Evolutionary conservation across 2,113 vertebrate genomes (phyloP).

Genomic region (Tenebrosternarchus preto): DNA sequence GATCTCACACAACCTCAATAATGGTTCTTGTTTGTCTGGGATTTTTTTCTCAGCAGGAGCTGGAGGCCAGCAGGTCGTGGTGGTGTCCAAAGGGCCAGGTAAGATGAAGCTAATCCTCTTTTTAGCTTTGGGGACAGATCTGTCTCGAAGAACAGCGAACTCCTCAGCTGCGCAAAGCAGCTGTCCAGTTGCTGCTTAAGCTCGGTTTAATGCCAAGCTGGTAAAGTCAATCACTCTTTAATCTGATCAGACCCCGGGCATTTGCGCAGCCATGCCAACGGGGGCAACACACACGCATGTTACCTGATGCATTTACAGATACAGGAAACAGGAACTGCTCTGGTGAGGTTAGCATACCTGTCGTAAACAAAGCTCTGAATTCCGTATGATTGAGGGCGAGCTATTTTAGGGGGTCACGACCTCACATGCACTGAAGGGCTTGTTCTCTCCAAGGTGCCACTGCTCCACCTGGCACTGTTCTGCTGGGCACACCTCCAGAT

Average conservation of each 20-base stretch:
- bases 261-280: conserved; percentile 18
- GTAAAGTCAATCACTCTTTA: conserved; percentile 43
- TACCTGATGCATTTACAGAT: conserved; percentile 30
- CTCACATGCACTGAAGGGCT: conserved; percentile 45
- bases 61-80: conserved; percentile 61
- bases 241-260: conserved; percentile 49
- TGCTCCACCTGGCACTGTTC: conserved; percentile 47
- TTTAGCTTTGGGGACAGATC: conserved; percentile 38
- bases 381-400: conserved; percentile 15
- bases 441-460: conserved; percentile 56
- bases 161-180: conserved; percentile 43
- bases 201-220: conserved; percentile 25
- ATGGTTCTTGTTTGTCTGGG: conserved; percentile 48
- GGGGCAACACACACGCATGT: background rate
- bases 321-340: conserved; percentile 28
- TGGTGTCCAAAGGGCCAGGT: conserved; percentile 64
- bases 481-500: conserved; percentile 48
- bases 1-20: conserved; percentile 42
- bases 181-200: conserved; percentile 38
- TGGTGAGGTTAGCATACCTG: conserved; percentile 22
- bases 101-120: conserved; percentile 63
- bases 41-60: conserved; percentile 53
- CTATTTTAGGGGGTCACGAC: conserved; percentile 32
- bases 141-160: conserved; percentile 38
- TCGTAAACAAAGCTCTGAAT: conserved; percentile 26